Evolutionary conservation across 2,888 invertebrate species (phyloP).

Genomic region (Nemotelus nigrinus): DNA sequence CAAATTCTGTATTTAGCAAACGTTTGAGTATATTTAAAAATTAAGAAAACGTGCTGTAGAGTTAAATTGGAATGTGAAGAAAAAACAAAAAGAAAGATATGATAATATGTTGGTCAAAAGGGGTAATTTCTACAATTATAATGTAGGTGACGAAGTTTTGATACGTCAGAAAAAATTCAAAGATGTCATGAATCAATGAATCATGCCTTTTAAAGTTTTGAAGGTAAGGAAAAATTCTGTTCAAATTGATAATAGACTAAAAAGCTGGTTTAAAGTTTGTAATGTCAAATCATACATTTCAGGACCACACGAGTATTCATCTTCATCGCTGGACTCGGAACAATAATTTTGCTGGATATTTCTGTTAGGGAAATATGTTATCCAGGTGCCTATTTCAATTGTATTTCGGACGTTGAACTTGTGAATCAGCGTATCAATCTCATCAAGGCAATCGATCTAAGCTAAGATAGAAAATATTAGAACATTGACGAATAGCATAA

Average conservation of each 20-base stretch:
- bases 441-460: neutral
- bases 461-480: too few species aligned
- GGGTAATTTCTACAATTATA: neutral
- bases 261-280: constrained; percentile 1
- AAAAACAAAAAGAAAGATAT: neutral
- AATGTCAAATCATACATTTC: neutral
- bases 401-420: neutral
- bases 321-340: neutral
- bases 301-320: neutral
- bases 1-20: neutral
- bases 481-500: too few species aligned
- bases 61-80: neutral
- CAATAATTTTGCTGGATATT: neutral
- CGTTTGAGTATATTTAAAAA: neutral
- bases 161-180: neutral
- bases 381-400: constrained; percentile 1
- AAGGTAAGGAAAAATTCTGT: constrained; percentile 17
- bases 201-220: neutral
- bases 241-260: neutral
- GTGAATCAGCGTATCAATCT: neutral
- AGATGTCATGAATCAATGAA: neutral
- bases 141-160: neutral
- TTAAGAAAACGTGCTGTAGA: neutral
- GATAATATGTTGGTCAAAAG: neutral
- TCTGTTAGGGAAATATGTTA: neutral